phyloP scores from a whole-genome alignment of 2,797 vertebrate species.

The Leptatherina wallacei region DNA sequence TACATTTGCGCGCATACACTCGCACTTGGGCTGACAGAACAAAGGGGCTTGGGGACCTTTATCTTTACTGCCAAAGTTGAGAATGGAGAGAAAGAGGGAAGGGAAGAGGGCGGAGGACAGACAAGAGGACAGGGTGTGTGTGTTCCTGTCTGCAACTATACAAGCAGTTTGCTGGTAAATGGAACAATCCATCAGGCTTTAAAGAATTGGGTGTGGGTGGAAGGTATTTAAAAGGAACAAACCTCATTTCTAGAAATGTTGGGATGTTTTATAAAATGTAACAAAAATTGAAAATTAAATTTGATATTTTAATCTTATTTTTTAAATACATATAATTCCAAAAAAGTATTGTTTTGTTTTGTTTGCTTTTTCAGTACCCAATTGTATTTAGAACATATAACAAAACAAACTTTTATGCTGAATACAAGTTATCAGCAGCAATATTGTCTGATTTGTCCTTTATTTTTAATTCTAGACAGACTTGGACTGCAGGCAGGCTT shows the following conservation, averaged over 20 bases:
- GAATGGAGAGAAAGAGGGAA: slow-evolving; percentile 50
- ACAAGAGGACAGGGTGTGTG: slow-evolving; percentile 44
- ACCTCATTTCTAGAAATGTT: no score
- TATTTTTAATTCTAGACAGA: no score
- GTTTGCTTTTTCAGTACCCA: no score
- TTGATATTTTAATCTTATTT: no score
- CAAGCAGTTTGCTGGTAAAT: slow-evolving; percentile 63
- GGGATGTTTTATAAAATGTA: neutral
- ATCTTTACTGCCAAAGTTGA: slow-evolving; percentile 58
- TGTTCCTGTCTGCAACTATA: slow-evolving; percentile 62
- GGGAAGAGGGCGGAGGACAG: slow-evolving; percentile 51
- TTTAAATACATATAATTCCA: no score
- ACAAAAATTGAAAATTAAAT: neutral
- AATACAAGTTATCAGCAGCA: no score
- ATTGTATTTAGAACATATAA: no score
- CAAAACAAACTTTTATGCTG: no score
- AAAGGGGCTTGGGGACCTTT: slow-evolving; percentile 60
- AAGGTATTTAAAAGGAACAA: slow-evolving; percentile 47
- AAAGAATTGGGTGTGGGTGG: slow-evolving; percentile 34
- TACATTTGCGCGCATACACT: slow-evolving; percentile 23
- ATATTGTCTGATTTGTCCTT: no score
- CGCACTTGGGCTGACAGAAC: slow-evolving; percentile 42
- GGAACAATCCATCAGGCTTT: slow-evolving; percentile 64
- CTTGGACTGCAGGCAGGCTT: no score
- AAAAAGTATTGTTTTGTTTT: no score